phyloP scores from a whole-genome alignment of 2,797 vertebrate genomes.

The Spondyliosoma cantharus region DNA sequence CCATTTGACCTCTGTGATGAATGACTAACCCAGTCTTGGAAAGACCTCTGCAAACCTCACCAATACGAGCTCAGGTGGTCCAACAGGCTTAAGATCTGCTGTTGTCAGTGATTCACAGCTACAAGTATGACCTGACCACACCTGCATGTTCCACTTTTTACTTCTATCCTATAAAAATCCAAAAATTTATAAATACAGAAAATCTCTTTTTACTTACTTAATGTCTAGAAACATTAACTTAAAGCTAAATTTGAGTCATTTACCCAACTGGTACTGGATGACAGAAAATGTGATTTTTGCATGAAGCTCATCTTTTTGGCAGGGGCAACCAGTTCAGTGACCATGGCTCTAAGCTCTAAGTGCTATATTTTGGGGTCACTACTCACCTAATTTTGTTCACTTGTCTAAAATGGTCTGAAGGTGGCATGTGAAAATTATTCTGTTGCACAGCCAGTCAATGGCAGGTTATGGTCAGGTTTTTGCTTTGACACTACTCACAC shows the following conservation, averaged over 20 bases:
- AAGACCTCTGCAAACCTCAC: neutral
- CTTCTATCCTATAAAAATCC: neutral
- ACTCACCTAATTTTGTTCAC: conserved; percentile 29
- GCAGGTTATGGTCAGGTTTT: conserved; percentile 39
- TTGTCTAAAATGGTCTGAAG: conserved; percentile 22
- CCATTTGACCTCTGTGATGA: neutral
- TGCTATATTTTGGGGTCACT: conserved; percentile 48
- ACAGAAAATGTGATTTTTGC: neutral
- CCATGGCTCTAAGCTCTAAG: conserved; percentile 33
- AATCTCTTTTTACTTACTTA: neutral
- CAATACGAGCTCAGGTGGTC: neutral
- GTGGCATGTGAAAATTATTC: conserved; percentile 3
- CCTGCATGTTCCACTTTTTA: neutral
- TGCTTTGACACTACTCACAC: conserved; percentile 38
- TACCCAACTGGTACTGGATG: neutral
- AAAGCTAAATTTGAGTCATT: conserved; percentile 3
- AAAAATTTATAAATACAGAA: neutral
- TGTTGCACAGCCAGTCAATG: conserved; percentile 22
- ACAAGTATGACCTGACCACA: neutral
- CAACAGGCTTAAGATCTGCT: neutral
- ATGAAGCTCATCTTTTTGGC: neutral
- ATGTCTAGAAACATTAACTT: neutral
- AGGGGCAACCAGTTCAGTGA: neutral
- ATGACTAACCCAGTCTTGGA: neutral
- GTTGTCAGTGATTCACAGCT: conserved; percentile 7